These are phyloP conservation scores for Poecilia latipinna DNA, from an alignment of 2,113 vertebrate species.

Conservation along the genomic window DNA sequence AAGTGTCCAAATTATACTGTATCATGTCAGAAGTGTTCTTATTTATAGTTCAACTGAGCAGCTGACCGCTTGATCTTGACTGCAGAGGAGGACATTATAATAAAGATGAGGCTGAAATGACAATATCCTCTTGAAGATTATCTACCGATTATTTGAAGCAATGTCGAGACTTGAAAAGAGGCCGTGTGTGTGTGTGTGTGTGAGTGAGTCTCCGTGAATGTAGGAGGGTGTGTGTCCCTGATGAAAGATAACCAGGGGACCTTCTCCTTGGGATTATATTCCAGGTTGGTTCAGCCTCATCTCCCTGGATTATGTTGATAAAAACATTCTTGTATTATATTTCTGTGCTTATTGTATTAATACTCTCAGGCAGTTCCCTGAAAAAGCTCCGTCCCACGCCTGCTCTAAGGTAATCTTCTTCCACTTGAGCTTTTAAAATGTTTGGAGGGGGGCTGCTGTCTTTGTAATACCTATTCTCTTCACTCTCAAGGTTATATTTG, in stretches of 20 bases:
- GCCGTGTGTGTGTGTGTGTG: conserved; percentile 11
- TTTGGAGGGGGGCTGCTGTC: conserved; percentile 50
- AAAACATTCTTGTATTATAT: conserved; percentile 84
- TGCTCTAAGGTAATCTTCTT: conserved; percentile 80
- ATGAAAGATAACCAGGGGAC: conserved; percentile 70
- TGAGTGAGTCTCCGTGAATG: conserved; percentile 35
- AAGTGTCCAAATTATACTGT: conserved; percentile 14
- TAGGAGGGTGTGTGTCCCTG: conserved; percentile 46
- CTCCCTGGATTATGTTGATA: conserved; percentile 80
- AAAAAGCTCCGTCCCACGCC: conserved; percentile 66
- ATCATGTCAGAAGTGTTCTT: conserved; percentile 10
- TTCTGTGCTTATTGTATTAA: conserved; percentile 81
- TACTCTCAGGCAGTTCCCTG: conserved; percentile 68
- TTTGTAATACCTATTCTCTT: conserved; percentile 59
- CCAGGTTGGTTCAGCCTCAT: conserved; percentile 76
- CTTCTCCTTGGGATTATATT: conserved; percentile 82
- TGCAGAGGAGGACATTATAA: conserved; percentile 13
- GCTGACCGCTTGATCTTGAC: conserved; percentile 16
- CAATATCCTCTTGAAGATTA: conserved; percentile 72
- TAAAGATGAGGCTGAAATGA: conserved; percentile 65
- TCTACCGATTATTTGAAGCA: conserved; percentile 68
- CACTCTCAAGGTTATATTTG: conserved; percentile 48
- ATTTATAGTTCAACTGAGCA: conserved; percentile 30
- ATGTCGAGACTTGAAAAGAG: conserved; percentile 44
- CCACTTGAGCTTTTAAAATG: conserved; percentile 77